Evolutionary conservation across 2,797 vertebrate genomes (phyloP).

Genomic region (Petrocephalus schoutedeni): DNA sequence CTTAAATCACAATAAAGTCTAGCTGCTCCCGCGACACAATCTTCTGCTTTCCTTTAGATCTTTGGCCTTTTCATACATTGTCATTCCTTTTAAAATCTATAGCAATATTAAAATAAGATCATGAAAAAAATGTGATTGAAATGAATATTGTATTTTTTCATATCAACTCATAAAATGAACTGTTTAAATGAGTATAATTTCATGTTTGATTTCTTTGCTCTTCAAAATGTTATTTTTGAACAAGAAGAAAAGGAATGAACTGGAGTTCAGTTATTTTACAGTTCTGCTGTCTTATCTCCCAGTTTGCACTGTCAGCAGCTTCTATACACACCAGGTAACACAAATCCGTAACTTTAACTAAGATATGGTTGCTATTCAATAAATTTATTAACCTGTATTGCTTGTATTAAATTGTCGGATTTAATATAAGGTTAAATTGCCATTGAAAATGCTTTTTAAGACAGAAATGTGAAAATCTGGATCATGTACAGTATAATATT

Average conservation of each 20-base stretch:
- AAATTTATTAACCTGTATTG: not conserved
- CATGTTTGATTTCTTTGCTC: not conserved
- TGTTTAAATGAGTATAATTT: slow-evolving; percentile 14
- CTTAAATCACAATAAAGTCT: not conserved
- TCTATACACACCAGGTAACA: not conserved
- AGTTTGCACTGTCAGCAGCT: not conserved
- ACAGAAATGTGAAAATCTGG: not conserved
- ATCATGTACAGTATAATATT: not conserved
- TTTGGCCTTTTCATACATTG: not conserved
- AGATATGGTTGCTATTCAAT: not conserved
- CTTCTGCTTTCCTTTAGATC: not conserved
- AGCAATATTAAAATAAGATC: not conserved
- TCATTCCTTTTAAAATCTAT: not conserved
- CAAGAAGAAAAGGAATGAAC: not conserved
- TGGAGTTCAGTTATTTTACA: not conserved
- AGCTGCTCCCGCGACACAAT: not conserved
- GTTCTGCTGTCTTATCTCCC: not conserved
- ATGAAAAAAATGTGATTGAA: slow-evolving; percentile 1
- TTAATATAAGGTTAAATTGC: not conserved
- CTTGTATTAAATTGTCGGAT: not conserved
- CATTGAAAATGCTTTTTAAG: not conserved
- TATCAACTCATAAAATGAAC: slow-evolving; percentile 8
- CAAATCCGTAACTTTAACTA: not conserved
- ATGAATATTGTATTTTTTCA: not conserved
- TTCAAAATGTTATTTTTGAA: not conserved